Base-by-base conservation (phyloP, 2,888 invertebrate species). In the Phalera bucephala region DNA sequence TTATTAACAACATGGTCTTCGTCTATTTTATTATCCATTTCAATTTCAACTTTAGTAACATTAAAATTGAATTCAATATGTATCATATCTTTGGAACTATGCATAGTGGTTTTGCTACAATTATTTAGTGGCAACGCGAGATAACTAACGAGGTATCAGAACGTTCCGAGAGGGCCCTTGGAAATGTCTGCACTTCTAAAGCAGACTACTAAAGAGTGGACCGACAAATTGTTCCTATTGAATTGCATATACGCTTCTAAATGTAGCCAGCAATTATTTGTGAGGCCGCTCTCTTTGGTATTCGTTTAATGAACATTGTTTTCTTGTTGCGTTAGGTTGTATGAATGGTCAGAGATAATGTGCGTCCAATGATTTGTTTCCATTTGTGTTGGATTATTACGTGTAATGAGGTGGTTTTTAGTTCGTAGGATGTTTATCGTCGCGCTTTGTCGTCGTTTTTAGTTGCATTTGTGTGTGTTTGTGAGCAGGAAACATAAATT, bases 281-380 rank as follows among this genome's bases (percentile, higher is more conserved):
- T 62, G 44, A 70, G 64, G 17, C 3, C 36, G 59, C 74, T 78
- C 70, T 64, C 76, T 84, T 78, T 76, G 86, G 87, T 83, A 86
- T 87, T 77, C 83, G 61, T 82, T 82, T 85, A 88, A 86, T 86
- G 83, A 86, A 83, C 83, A 85, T 87, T 88, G 87, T 87, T 80
- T 77, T 75, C 78, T 64, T 49, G 59, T 73, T 76, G 74, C 63
- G 56, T 53, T 56, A 55, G 37, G 53, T 53, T 23, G 57, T 59
- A 59, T 77, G 79, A 81, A 82, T 79, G 72, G 80, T 50, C 40
- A 38, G 42, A 73, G 81, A 80, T 80, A 76, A 74, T 70, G 52
- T 44, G 59, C 30, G 58, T 53, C 49, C 75, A 71, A 72, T 72
- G 77, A 80, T 78, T 79, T 77, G 77, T 72, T 69, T 55, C 60